Evolutionary conservation across 2,113 vertebrate species (phyloP).

Genomic region (Oxygymnocypris stewartii): DNA sequence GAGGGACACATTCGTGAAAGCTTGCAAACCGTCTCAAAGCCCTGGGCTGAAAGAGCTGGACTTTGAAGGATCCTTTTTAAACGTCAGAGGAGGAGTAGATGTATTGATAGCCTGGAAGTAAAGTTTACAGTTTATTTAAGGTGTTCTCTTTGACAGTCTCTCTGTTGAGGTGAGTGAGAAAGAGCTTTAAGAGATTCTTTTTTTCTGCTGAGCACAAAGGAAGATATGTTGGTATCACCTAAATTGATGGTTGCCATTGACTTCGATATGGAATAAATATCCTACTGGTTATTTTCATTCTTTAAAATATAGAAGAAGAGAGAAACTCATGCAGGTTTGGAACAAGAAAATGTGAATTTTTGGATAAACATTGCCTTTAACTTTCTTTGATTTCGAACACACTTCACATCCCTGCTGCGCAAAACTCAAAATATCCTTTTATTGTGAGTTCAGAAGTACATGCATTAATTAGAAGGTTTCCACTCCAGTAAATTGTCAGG

Average conservation of each 20-base stretch:
- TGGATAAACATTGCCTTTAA: background rate
- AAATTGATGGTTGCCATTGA: background rate
- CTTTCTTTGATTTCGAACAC: background rate
- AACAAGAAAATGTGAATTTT: too few species aligned
- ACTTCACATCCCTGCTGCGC: background rate
- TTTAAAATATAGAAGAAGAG: too few species aligned
- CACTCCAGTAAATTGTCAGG: background rate
- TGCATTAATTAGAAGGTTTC: background rate
- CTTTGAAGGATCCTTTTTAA: conserved; percentile 28
- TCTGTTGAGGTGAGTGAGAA: background rate
- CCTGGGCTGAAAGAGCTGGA: conserved; percentile 22
- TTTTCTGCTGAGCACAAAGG: background rate
- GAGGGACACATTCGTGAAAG: background rate
- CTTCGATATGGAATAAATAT: too few species aligned
- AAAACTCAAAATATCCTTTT: background rate
- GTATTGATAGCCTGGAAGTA: conserved; percentile 4
- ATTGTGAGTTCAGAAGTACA: background rate
- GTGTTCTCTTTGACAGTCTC: conserved; percentile 3
- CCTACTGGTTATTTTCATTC: too few species aligned
- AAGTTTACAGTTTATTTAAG: conserved; percentile 10
- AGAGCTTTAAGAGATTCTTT: background rate
- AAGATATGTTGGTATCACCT: background rate
- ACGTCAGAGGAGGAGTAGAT: conserved; percentile 13
- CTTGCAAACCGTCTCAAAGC: conserved; percentile 28
- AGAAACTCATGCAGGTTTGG: too few species aligned